Evolutionary conservation across 2,888 invertebrate genomes (phyloP).

Genomic region (Homarus gammarus): DNA sequence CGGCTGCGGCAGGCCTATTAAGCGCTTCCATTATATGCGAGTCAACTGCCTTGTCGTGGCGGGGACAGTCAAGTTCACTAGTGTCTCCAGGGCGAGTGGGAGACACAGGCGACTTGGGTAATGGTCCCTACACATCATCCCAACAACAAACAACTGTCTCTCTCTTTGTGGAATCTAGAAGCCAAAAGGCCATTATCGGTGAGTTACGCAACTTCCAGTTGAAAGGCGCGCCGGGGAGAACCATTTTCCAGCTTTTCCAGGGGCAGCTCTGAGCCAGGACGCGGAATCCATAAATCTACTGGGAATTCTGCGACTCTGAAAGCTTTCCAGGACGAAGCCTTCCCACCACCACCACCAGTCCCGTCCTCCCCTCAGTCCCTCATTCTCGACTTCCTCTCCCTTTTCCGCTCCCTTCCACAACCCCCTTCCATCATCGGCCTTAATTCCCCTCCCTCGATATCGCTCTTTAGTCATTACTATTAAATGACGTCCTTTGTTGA

Average conservation of each 20-base stretch:
- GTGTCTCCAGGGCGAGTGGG: not conserved
- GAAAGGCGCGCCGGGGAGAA: conserved; percentile 42
- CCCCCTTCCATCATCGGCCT: conserved; percentile 15
- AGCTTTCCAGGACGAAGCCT: conserved; percentile 29
- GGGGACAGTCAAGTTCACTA: not conserved
- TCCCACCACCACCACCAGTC: conserved; percentile 13
- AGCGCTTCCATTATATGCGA: not conserved
- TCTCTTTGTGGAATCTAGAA: conserved; percentile 30
- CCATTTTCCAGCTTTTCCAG: conserved; percentile 41
- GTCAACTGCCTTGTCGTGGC: not conserved
- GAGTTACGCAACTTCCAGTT: conserved; percentile 53
- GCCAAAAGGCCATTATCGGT: conserved; percentile 42
- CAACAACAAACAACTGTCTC: conserved; percentile 55
- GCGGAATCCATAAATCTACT: conserved; percentile 64
- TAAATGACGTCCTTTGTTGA: conserved; percentile 38
- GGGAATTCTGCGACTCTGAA: conserved; percentile 48
- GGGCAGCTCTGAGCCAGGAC: conserved; percentile 37
- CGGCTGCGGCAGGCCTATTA: not conserved
- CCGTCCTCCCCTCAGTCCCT: not conserved
- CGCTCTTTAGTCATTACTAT: conserved; percentile 55
- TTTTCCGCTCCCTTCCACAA: conserved; percentile 17
- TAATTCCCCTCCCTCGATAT: conserved; percentile 20
- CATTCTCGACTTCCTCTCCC: conserved; percentile 21
- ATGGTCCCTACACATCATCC: conserved; percentile 7
- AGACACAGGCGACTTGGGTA: not conserved